Conservation (phyloP, 2,113 vertebrate species). For the Cinclus cinclus region DNA sequence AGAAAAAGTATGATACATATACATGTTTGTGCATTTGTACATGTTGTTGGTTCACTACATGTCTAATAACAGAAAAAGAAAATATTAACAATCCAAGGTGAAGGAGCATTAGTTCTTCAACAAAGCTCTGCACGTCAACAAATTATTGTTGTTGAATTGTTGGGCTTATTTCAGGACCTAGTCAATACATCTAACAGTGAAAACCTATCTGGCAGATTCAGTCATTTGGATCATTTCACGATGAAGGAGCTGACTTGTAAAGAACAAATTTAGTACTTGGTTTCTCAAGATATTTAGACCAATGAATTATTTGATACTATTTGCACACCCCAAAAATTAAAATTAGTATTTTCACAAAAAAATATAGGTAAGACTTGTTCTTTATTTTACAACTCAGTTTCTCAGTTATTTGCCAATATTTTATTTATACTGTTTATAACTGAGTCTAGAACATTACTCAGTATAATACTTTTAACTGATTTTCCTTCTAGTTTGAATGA, state of each 20-base stretch:
- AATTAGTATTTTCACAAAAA: not conserved
- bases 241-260: not conserved
- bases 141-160: not conserved
- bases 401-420: not conserved
- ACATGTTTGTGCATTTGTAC: not conserved
- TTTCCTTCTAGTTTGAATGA: not conserved
- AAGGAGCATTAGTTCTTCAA: not conserved
- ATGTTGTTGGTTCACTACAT: not conserved
- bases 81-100: not conserved
- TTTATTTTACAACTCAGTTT: not conserved
- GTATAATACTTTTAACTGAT: not conserved
- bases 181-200: not conserved
- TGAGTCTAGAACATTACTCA: not conserved
- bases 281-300: not conserved
- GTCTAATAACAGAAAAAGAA: not conserved
- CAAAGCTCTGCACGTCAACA: not conserved
- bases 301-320: not conserved
- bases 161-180: not conserved
- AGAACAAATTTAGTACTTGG: not conserved
- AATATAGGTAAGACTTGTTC: not conserved
- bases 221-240: not conserved
- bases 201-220: not conserved
- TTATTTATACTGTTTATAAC: not conserved
- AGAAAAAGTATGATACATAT: not conserved
- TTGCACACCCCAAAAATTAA: not conserved